Evolutionary conservation across 2,113 vertebrate species (phyloP).

Genomic region (Craseonycteris thonglongyai): DNA sequence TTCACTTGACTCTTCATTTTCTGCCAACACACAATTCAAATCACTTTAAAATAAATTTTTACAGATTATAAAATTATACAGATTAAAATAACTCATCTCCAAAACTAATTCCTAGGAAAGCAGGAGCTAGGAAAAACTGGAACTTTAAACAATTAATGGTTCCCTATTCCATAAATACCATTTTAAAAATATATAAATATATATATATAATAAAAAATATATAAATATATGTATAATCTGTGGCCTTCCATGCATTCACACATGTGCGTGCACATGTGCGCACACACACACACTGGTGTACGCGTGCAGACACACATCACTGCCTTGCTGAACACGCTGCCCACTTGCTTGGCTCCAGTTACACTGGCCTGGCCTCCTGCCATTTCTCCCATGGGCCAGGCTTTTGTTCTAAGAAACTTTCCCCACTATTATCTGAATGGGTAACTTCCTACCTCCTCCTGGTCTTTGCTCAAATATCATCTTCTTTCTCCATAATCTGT

Average conservation of each 20-base stretch:
- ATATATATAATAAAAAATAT: no score
- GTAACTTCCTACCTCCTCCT: background rate
- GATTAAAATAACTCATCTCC: background rate
- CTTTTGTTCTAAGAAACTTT: background rate
- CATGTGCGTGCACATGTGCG: no score
- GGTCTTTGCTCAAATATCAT: background rate
- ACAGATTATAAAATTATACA: background rate
- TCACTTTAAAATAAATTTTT: background rate
- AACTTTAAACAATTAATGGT: background rate
- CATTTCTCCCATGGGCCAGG: background rate
- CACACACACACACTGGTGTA: background rate
- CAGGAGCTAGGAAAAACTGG: background rate
- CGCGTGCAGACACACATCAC: no score
- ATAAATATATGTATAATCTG: no score
- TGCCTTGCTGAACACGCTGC: background rate
- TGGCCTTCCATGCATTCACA: no score
- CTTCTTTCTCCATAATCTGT: background rate
- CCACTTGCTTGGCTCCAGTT: background rate
- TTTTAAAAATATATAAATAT: background rate
- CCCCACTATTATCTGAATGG: background rate
- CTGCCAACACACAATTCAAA: background rate
- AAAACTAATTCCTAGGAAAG: background rate
- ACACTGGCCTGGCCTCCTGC: background rate
- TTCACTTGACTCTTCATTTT: background rate
- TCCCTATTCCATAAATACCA: background rate